phyloP scores from a whole-genome alignment of 1,140 invertebrate genomes.

The Lucilia cuprina region DNA sequence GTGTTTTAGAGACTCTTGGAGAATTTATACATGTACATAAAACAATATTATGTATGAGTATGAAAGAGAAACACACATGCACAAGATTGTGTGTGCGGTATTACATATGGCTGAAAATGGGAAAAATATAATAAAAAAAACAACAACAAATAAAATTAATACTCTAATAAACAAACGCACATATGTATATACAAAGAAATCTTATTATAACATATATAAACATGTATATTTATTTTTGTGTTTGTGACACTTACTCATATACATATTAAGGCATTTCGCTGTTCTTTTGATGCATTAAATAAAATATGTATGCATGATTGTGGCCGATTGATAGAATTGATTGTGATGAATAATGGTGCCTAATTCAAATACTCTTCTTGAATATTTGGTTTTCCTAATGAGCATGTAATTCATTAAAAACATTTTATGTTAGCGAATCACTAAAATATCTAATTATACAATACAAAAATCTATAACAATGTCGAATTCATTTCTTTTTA shows the following conservation, averaged over 20 bases:
- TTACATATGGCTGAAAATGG: background rate
- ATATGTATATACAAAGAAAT: background rate
- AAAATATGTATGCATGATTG: background rate
- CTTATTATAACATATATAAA: no score
- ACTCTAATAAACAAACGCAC: background rate
- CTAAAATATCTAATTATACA: background rate
- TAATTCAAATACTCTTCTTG: background rate
- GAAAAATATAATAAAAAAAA: no score
- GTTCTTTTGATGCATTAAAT: no score
- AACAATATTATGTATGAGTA: background rate
- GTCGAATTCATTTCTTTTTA: background rate
- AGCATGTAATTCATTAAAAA: background rate
- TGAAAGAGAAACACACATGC: background rate
- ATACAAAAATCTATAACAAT: background rate
- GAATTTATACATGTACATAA: slow-evolving; percentile 14
- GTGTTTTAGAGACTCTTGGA: background rate
- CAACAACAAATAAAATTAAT: no score
- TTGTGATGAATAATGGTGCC: no score
- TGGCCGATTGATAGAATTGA: background rate
- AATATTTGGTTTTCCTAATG: background rate
- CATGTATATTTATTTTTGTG: no score
- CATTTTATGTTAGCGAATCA: background rate
- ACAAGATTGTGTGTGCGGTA: background rate
- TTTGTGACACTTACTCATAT: no score
- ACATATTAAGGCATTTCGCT: no score